Conservation (phyloP, 1,140 invertebrate genomes). For the Akabosia matsudoensis region DNA sequence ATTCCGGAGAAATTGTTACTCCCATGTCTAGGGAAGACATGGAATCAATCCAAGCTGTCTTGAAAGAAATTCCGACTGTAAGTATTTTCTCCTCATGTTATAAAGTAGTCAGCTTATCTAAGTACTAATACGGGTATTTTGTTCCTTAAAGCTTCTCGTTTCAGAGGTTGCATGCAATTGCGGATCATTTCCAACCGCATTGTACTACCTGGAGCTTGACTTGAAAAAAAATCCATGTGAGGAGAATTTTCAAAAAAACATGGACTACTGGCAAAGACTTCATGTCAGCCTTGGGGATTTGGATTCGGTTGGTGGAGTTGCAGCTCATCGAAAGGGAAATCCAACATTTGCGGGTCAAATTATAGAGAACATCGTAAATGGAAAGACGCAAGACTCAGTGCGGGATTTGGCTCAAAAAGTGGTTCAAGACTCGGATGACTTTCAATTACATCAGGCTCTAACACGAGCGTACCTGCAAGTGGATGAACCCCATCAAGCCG, state of each 20-base stretch:
- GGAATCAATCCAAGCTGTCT: not conserved
- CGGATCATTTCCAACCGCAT: conserved; percentile 56
- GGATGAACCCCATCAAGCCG: not conserved
- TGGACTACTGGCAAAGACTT: conserved; percentile 56
- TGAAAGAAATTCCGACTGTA: not conserved
- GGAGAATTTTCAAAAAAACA: conserved; percentile 51
- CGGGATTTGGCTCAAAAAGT: conserved; percentile 54
- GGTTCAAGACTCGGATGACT: conserved; percentile 53
- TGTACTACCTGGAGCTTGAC: conserved; percentile 58
- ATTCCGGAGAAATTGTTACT: no score
- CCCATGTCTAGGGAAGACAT: not conserved
- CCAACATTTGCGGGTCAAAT: conserved; percentile 56
- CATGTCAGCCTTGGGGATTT: conserved; percentile 60
- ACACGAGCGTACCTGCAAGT: not conserved
- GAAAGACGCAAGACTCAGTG: conserved; percentile 47
- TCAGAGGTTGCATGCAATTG: conserved; percentile 57
- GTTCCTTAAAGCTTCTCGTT: conserved; percentile 53
- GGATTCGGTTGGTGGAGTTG: conserved; percentile 60
- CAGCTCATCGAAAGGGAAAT: conserved; percentile 52
- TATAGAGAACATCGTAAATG: conserved; percentile 55
- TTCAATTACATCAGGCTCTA: not conserved
- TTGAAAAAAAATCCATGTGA: conserved; percentile 48
- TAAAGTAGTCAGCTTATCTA: no score
- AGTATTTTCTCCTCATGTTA: no score
- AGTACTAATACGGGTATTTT: no score